These are phyloP conservation scores for Ichneumoninae sp. DNA, from an alignment of 2,888 invertebrate species.

Conservation along the genomic window DNA sequence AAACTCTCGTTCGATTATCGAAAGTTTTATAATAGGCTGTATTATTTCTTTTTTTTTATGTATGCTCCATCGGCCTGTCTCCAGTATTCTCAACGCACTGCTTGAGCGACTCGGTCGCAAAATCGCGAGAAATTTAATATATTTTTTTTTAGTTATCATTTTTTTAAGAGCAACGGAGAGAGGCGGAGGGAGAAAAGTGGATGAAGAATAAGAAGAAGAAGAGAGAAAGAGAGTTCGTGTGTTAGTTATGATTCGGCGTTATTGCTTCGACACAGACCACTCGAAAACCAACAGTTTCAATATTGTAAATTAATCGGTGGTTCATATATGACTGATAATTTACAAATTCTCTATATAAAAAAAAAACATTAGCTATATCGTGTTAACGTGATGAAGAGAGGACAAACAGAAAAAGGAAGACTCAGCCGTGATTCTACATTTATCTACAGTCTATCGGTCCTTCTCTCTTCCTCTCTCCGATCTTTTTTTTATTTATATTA, in stretches of 20 bases:
- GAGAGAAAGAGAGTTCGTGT: conserved; percentile 28
- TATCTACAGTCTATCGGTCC: conserved; percentile 55
- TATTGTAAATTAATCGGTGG: conserved; percentile 50
- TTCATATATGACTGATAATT: conserved; percentile 52
- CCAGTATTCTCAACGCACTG: conserved; percentile 51
- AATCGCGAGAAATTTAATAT: conserved; percentile 20
- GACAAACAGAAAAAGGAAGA: conserved; percentile 64
- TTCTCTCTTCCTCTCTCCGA: conserved; percentile 64
- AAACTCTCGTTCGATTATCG: conserved; percentile 28
- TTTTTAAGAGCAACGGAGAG: conserved; percentile 51
- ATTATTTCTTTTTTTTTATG: neutral
- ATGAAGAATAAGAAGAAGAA: conserved; percentile 37
- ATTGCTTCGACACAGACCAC: conserved; percentile 43
- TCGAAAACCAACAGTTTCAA: conserved; percentile 21
- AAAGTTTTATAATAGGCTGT: conserved; percentile 30
- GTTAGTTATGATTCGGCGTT: conserved; percentile 45
- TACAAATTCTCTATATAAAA: conserved; percentile 56
- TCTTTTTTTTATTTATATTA: conserved; percentile 40
- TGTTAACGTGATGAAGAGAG: conserved; percentile 59
- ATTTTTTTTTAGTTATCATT: conserved; percentile 32
- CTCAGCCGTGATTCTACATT: conserved; percentile 53
- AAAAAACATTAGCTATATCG: conserved; percentile 43
- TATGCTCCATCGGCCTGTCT: conserved; percentile 63
- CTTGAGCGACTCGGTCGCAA: conserved; percentile 45
- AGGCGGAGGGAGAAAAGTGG: conserved; percentile 56